Evolutionary conservation across 2,113 vertebrate species (phyloP).

Genomic region (Mirounga angustirostris): DNA sequence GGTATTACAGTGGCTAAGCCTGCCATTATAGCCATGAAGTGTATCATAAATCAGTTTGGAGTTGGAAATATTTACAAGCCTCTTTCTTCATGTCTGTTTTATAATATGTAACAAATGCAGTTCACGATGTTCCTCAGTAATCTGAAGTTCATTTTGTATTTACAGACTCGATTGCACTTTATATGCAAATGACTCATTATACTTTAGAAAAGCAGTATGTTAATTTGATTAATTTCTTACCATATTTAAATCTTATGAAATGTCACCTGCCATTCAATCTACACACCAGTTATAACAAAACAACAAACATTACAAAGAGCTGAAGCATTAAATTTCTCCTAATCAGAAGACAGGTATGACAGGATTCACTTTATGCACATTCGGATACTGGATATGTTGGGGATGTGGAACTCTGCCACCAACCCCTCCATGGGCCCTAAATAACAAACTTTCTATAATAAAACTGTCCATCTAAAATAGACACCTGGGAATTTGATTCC

Average conservation of each 20-base stretch:
- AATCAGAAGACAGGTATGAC: constrained; percentile 81
- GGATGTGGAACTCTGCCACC: constrained; percentile 63
- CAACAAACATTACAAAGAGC: constrained; percentile 81
- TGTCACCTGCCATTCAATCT: constrained; percentile 90
- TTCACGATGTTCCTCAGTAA: constrained; percentile 70
- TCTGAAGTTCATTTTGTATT: constrained; percentile 85
- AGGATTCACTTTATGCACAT: constrained; percentile 80
- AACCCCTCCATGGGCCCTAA: neutral
- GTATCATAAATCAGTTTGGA: constrained; percentile 50
- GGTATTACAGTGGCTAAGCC: constrained; percentile 14
- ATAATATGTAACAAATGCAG: constrained; percentile 70
- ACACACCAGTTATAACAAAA: constrained; percentile 80
- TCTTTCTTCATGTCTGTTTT: constrained; percentile 31
- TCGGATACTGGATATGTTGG: constrained; percentile 77
- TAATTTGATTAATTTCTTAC: constrained; percentile 88
- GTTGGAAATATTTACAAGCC: constrained; percentile 63
- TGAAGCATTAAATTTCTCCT: constrained; percentile 85
- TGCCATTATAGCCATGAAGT: constrained; percentile 42
- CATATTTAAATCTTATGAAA: constrained; percentile 87
- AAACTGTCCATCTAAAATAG: constrained; percentile 71
- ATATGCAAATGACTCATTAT: constrained; percentile 88
- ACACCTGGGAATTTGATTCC: constrained; percentile 65
- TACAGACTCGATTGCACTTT: constrained; percentile 84
- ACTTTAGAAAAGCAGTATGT: constrained; percentile 85
- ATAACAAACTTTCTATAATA: constrained; percentile 73